Percentiles rank a stretch among this genome's conserved stretches.
phyloP scores from a whole-genome alignment of 1,140 invertebrate species.

The Magallana angulata region DNA sequence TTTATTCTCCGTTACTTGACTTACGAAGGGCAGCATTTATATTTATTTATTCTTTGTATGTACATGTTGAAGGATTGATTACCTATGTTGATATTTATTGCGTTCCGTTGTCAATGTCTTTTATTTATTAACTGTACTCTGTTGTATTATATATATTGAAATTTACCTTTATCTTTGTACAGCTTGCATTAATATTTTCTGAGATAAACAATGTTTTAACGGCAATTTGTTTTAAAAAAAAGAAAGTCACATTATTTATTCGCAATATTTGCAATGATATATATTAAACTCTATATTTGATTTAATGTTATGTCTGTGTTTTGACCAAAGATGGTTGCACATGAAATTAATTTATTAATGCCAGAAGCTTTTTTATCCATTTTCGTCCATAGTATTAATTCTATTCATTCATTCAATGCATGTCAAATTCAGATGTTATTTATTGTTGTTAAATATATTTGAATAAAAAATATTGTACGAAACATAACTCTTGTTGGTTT shows the following conservation, averaged over 20 bases:
- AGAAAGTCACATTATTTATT: slow-evolving; percentile 17
- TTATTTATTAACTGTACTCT: slow-evolving; percentile 11
- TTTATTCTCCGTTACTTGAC: slow-evolving; percentile 5
- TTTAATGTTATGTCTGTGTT: slow-evolving; percentile 7
- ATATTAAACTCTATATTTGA: not conserved
- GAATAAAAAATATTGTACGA: slow-evolving; percentile 27
- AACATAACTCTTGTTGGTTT: not conserved
- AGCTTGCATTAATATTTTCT: not conserved
- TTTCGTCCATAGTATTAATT: not conserved
- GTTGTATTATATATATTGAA: not conserved
- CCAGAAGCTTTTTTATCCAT: slow-evolving; percentile 10
- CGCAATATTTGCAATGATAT: slow-evolving; percentile 16
- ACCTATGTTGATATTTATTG: slow-evolving; percentile 14
- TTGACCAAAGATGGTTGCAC: slow-evolving; percentile 3
- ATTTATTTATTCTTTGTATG: slow-evolving; percentile 19
- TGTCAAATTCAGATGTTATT: slow-evolving; percentile 19
- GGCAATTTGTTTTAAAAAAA: not conserved
- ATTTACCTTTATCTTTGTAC: not conserved
- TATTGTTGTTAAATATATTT: slow-evolving; percentile 34
- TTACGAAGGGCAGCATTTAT: slow-evolving; percentile 26
- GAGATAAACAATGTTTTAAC: not conserved
- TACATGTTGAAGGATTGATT: slow-evolving; percentile 18
- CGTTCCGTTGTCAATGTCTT: slow-evolving; percentile 2
- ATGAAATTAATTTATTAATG: not conserved
- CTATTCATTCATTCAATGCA: not conserved